Evolutionary conservation across 1,140 invertebrate species (phyloP), one percentile per base, ranked within the genome.

Genomic region (Argopecten irradians): DNA sequence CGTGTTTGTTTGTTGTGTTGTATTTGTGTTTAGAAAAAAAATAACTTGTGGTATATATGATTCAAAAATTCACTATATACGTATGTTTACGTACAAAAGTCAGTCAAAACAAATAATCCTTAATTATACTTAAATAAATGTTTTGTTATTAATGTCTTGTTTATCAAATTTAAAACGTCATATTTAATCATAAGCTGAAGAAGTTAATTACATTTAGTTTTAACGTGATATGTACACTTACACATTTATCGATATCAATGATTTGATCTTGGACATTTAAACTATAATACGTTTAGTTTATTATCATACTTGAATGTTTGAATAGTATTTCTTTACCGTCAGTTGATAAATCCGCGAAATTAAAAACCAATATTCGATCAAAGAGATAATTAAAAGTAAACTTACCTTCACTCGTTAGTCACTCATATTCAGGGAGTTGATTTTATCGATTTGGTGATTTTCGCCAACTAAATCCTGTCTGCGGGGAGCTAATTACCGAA

Each of bases 321-420:
- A 71, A 28, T 22, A 71, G 55, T 71, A 71, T 71, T 11, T 28
- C 7, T 71, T 71, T 71, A 71, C 55, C 55, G 3, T 46, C 28
- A 11, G n/a, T 16, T n/a, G n/a, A 3, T n/a, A 71, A 28, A 28
- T 71, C 22, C 55, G 1, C 5, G 22, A 28, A 71, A 71, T 71
- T 28, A n/a, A 71, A 71, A 71, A 71, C 55, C 55, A 71, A 5
- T 71, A 71, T n/a, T 71, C 55, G 55, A 71, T 71, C 55, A n/a
- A n/a, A 28, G 43, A 46, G 55, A 28, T 71, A 28, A 71, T 71
- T 71, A 71, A 71, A 71, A 71, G n/a, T 71, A 71, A 71, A 71
- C 55, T 71, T 28, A 71, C 55, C 55, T 28, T 39, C 5, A 71
- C n/a, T 1, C 1, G 55, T 71, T 71, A 71, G 5, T 71, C 55